Base-by-base conservation (phyloP, 2,113 vertebrate species). In the Mirza zaza region DNA sequence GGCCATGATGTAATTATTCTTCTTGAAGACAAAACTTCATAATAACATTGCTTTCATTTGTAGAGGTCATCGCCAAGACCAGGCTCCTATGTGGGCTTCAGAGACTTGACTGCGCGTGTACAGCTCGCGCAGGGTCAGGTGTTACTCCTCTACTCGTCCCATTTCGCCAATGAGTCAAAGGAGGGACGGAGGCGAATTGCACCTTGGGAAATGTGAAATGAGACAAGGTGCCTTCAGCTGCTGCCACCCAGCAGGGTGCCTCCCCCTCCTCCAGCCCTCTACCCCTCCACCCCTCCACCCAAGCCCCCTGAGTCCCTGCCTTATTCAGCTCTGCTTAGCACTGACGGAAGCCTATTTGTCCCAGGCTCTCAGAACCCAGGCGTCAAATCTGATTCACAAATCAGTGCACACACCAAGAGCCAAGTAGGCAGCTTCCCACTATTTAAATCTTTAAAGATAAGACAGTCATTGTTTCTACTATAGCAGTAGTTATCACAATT, bases 1-100 rank as follows among this genome's bases (percentile, higher is more conserved):
- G 42, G 55, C 63, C 18, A 13, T 90, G 94, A 93, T 68, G 45
- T 96, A 95, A 94, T 75, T 90, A 73, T 67, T 95, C 88, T 87
- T 92, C 55, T 90, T 63, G 85, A 96, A 81, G 90, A 92, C 57
- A 77, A 97, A 92, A 88, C 92, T 87, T 92, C 34, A 25, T 85
- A 86, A 76, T 63, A 84, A 48, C n/a, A 84, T 70, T 67, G 86
- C 87, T 92, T 92, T 90, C 32, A 39, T 81, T 92, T 76, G 67
- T 36, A 25, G 11, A 87, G 84, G 81, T 94, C 96, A 92, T 57
- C 15, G 9, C 50, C 39, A 59, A 96, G 80, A 68, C 80, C 70
- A 59, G 48, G 75, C 77, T 95, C 70, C 11, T 8, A 14, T 27
- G 52, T 45, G 83, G 79, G 32, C 84, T 87, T 80, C 59, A 70